Evolutionary conservation across 2,113 vertebrate species (phyloP).

Genomic region (Glaucomys volans): DNA sequence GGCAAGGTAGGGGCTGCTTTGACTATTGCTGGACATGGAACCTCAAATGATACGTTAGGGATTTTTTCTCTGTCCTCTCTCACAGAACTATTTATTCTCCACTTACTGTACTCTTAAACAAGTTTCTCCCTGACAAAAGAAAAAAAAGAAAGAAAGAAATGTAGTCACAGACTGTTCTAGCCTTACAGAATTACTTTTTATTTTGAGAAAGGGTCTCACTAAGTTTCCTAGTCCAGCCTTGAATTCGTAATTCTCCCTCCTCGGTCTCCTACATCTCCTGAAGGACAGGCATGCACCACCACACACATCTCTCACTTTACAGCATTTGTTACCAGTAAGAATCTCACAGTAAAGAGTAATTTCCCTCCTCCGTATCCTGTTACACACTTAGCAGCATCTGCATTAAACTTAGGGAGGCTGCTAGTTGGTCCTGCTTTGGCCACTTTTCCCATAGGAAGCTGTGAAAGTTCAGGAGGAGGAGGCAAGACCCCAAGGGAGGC

Average conservation of each 20-base stretch:
- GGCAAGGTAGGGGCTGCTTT: neutral
- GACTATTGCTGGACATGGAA: neutral
- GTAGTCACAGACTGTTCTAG: accelerated
- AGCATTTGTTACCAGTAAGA: neutral
- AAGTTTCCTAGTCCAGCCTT: no score
- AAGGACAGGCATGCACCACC: no score
- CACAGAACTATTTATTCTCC: neutral
- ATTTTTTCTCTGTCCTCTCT: neutral
- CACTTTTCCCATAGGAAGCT: neutral
- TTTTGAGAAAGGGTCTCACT: no score
- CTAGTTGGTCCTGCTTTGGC: neutral
- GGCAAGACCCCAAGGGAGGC: accelerated
- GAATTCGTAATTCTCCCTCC: no score
- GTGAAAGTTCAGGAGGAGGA: neutral
- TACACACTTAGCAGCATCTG: accelerated
- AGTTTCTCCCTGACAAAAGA: neutral
- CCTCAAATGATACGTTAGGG: neutral
- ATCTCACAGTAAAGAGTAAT: neutral
- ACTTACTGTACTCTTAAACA: neutral
- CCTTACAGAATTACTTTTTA: neutral
- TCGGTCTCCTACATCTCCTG: no score
- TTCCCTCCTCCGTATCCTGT: no score
- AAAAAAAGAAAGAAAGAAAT: no score
- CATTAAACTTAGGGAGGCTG: neutral
- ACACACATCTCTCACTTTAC: no score